A percentile compares a stretch with the other conserved stretches of the same genome.
Conservation (phyloP, 2,888 invertebrate genomes). For the Apamea epomidion region DNA sequence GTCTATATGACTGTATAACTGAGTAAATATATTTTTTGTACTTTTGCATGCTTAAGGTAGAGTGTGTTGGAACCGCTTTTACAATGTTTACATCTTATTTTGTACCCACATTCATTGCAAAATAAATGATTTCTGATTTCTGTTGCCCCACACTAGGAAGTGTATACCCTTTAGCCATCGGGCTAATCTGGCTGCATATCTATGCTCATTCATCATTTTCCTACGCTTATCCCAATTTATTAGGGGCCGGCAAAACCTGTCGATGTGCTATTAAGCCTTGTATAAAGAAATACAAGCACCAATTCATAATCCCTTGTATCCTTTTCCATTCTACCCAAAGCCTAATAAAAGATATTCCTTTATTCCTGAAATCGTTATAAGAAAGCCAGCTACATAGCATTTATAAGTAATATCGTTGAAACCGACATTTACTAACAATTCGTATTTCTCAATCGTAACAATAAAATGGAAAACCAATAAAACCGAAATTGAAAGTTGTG, state of each 20-base stretch:
- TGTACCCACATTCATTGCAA: too few relatives aligned
- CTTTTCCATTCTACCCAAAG: neutral
- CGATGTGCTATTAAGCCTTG: too few relatives aligned
- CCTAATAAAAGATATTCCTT: constrained; percentile 35
- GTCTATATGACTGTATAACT: too few relatives aligned
- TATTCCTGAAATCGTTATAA: constrained; percentile 10
- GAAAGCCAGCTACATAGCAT: constrained; percentile 31
- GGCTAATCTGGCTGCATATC: neutral
- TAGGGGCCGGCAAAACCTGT: neutral
- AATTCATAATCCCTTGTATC: neutral
- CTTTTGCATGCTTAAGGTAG: too few relatives aligned
- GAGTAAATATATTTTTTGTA: too few relatives aligned
- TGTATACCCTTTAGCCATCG: too few relatives aligned
- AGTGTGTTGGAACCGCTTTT: too few relatives aligned
- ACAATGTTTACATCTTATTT: too few relatives aligned
- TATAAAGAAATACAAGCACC: neutral
- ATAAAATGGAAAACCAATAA: constrained; percentile 80
- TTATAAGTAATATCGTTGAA: constrained; percentile 45
- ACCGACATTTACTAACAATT: constrained; percentile 65
- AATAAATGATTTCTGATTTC: too few relatives aligned
- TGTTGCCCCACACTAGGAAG: too few relatives aligned
- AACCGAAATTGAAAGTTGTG: constrained; percentile 80
- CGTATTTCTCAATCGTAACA: constrained; percentile 77
- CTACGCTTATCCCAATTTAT: neutral
- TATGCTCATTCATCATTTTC: neutral